A percentile compares a stretch with the other conserved stretches of the same genome.
Evolutionary conservation across 2,113 vertebrate species (phyloP).

Genomic region (Mormoops blainvillei): DNA sequence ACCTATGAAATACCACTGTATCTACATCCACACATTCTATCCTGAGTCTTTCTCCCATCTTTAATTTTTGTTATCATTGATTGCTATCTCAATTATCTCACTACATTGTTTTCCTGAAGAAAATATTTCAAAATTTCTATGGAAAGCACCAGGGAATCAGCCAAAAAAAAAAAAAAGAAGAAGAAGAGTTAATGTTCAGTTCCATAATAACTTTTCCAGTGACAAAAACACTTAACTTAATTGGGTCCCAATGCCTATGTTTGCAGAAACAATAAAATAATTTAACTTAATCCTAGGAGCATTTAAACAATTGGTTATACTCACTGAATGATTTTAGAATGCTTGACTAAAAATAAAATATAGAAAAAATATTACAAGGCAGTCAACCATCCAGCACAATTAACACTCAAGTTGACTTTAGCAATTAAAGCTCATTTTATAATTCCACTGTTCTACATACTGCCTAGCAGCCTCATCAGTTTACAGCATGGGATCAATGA

Average conservation of each 20-base stretch:
- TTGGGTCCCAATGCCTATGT: neutral
- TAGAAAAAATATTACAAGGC: neutral
- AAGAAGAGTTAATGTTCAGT: neutral
- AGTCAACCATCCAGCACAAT: slow-evolving; percentile 19
- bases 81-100: neutral
- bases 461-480: neutral
- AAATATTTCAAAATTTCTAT: slow-evolving; percentile 28
- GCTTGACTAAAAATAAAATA: slow-evolving; percentile 21
- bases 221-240: slow-evolving; percentile 23
- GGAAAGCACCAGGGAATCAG: neutral
- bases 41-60: neutral
- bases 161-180: neutral
- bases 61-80: slow-evolving; percentile 18
- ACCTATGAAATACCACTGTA: neutral
- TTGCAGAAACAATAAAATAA: neutral
- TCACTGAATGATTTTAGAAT: slow-evolving; percentile 12
- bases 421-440: neutral
- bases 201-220: slow-evolving; percentile 33
- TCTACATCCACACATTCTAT: neutral
- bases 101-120: neutral
- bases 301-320: neutral
- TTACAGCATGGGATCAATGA: neutral
- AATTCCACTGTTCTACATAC: neutral
- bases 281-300: neutral
- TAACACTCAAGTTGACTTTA: slow-evolving; percentile 30